Percentiles rank a stretch among this genome's conserved stretches.
Conservation (phyloP, 2,888 invertebrate genomes). For the Drosophila subquinaria region DNA sequence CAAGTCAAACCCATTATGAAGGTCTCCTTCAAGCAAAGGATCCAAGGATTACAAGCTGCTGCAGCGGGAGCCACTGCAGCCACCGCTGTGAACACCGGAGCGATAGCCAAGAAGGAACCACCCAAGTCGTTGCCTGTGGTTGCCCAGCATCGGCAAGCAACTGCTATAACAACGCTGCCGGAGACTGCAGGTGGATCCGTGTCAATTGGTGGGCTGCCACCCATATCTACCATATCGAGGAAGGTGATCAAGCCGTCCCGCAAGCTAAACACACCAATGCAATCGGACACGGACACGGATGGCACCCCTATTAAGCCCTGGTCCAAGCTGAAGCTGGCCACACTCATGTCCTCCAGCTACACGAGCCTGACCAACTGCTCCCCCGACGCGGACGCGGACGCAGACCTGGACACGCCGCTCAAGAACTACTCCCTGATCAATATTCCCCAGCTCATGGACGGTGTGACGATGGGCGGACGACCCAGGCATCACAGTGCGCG, state of each 20-base stretch:
- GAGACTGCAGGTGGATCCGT: constrained; percentile 10
- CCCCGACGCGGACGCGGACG: constrained; percentile 64
- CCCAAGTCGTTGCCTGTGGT: constrained; percentile 74
- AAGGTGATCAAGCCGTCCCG: constrained; percentile 73
- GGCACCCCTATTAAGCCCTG: constrained; percentile 88
- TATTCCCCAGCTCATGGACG: constrained; percentile 70
- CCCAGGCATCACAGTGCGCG: constrained; percentile 67
- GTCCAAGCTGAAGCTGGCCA: constrained; percentile 92
- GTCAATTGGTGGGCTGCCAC: constrained; percentile 18
- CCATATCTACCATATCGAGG: constrained; percentile 78
- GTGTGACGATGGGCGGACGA: constrained; percentile 11
- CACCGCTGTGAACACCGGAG: constrained; percentile 70
- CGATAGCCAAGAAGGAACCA: constrained; percentile 84
- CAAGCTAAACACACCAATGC: constrained; percentile 63
- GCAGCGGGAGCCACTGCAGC: neutral
- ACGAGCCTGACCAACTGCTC: constrained; percentile 83
- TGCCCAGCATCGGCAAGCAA: constrained; percentile 66
- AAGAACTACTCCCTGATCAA: constrained; percentile 81
- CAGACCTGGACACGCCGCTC: constrained; percentile 67
- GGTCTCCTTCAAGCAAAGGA: constrained; percentile 88
- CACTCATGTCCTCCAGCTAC: constrained; percentile 85
- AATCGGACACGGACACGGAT: constrained; percentile 85
- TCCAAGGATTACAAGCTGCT: constrained; percentile 87
- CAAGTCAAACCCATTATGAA: constrained; percentile 86
- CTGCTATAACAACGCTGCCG: neutral